phyloP scores from a whole-genome alignment of 53 echinoderm and acorn worm genomes.

The Patiria pectinifera region DNA sequence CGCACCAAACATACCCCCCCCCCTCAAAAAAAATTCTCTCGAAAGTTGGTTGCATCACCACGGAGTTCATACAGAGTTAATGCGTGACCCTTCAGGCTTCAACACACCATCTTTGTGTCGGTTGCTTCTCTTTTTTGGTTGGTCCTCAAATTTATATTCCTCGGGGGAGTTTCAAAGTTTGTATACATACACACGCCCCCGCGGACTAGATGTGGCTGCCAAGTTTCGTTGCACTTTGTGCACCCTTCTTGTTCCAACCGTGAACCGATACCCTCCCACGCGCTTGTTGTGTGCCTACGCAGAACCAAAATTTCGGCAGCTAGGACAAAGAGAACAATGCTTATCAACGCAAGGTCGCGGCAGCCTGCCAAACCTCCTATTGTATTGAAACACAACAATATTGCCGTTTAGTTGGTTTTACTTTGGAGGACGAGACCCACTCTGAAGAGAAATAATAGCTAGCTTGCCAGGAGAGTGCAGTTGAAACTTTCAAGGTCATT shows the following conservation, averaged over 20 bases:
- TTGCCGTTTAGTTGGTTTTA: neutral
- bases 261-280: neutral
- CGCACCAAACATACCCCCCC: no score
- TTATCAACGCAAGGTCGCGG: conserved; percentile 19
- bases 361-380: neutral
- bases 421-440: neutral
- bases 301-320: neutral
- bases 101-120: neutral
- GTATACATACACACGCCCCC: conserved; percentile 40
- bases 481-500: no score
- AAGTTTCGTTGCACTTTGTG: neutral
- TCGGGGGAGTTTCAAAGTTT: neutral
- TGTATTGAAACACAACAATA: conserved; percentile 22
- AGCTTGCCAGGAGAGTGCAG: neutral
- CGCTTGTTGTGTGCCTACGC: neutral
- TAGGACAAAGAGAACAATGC: neutral
- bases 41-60: no score
- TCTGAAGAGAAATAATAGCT: neutral
- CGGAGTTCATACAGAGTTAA: no score
- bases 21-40: no score
- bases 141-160: neutral
- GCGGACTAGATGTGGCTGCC: neutral
- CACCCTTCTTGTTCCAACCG: neutral
- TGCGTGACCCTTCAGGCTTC: no score
- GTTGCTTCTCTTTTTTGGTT: neutral